Evolutionary conservation across 2,888 invertebrate genomes (phyloP), one percentile per base, ranked within the genome.

Genomic region (Tillus elongatus): DNA sequence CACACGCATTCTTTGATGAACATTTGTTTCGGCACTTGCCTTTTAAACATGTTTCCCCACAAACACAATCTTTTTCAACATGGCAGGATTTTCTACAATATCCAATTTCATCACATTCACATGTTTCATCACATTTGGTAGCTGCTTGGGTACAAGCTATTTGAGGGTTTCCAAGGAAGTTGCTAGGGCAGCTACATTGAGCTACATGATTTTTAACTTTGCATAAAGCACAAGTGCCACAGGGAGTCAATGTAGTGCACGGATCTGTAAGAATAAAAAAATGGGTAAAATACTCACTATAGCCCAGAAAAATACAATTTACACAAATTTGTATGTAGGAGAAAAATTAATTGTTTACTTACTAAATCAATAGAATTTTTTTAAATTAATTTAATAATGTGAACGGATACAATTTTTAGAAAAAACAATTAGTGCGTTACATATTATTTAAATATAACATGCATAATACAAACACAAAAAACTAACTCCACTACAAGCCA

Each of bases 141-240:
- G 77, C 75, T 33, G 83, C 82, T 59, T 77, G 75, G 34, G 75
- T 74, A 56, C 92, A 92, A 46, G 81, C 77, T 1, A 80, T 75
- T 3, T 85, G 69, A 2, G 91, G 84, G 64, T 91, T 85, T 1
- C 91, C 91, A 24, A 82, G 72, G 51, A 82, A 86, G 55, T 82
- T 82, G 33, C 74, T 69, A 2, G 87, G 82, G 52, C 92, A 92
- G 56, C 81, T 85, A 57, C 92, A 92, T 56, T 87, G 86, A 1
- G 83, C 81, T 15, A 83, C 79, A 57, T 91, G 91, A 60, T 86
- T 86, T 36, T 80, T 73, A 2, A 89, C 88, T 53, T 77, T 73
- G 54, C 91, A 91, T 35, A 78, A 74, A 11, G 90, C 86, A 59
- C 91, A 91, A 31, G 79, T 73, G 31, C 91, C 91, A 59, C 91